Evolutionary conservation across 2,888 invertebrate genomes (phyloP), one percentile per base, ranked within the genome.

Genomic region (Drosophila longiperda): DNA sequence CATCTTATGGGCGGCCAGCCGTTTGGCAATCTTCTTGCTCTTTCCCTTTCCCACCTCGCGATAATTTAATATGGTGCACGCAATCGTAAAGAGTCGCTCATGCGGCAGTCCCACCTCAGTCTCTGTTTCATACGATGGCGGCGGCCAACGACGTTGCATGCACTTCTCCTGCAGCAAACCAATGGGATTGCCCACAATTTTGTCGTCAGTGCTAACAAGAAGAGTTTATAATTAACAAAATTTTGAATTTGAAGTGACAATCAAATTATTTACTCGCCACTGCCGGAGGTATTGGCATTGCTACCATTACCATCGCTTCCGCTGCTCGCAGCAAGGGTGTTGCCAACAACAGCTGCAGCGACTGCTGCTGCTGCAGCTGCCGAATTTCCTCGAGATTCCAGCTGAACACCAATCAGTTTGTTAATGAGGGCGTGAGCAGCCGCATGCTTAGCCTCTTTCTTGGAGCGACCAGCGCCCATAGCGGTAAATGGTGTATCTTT

Each of bases 401-500:
- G 94, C 63, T 95, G 95, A 23, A 95, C 95, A n/a, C 97, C 97
- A 66, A 96, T 96, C 74, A 97, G 92, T 91, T 97, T 96, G 91
- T 98, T 98, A 67, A 99, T 94, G 63, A 98, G 94, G 67, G 97
- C 96, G 90, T 98, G 97, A 0, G 99, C 99, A 26, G 99, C 99
- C 12, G 97, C 96, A 93, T 99, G 99, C 91, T 99, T 99, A 0
- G 99, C 99, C 93, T 99, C 98, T 92, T 99, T 99, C 93, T 99
- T 99, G 17, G 98, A 99, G 63, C 98, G 96, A 0, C 99, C 99
- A 78, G 97, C 96, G 38, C 98, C 98, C 94, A 97, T 97, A 58
- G 98, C 98, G 94, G 92, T 92, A 52, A 92, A 93, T 9, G 92
- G 90, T 0, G 91, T 96, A 90, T 96, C 96, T 82, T 96, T 94